Evolutionary conservation across 92 coral and sea anemone species (phyloP), one percentile per base, ranked within the genome.

Genomic region (Chrysogorgia sp.): DNA sequence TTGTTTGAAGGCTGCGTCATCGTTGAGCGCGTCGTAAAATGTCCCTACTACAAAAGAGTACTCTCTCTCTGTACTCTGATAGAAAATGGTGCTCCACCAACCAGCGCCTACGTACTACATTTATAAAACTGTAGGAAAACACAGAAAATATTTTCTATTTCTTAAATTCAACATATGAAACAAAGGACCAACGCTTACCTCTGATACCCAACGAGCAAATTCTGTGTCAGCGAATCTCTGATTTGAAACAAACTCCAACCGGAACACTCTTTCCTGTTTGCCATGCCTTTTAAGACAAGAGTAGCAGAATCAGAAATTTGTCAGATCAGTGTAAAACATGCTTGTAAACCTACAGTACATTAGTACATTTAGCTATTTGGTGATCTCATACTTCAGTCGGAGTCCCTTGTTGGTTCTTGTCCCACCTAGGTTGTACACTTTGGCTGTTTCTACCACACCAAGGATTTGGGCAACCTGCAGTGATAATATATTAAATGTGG

Each of bases 201-300:
- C 98, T 67, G 90, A 90, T 50, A 77, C 77, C 98, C 98, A 94
- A 49, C 98, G 69, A 21, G 34, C 50, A 81, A 94, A 94, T 78
- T 94, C 98, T 49, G 92, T 76, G 9, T 94, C 98, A 2, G 97
- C 82, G 43, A 94, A 89, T 79, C 92, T 78, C 34, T 94, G 98
- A 79, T 94, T 94, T 28, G 98, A 94, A n/a, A 94, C 98, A 89
- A 94, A 94, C 69, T 94, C 98, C 72, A 94, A 77, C 55, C 98
- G 81, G 31, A 91, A 94, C 13, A 94, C 97, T 57, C 98, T 89
- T 59, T 94, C 98, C 63, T 94, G 98, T 62, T 84, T 74, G 34
- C 98, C 98, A 81, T 94, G 98, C 61, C 98, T 94, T 41, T 22
- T 15, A 65, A 40, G 14, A 37, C 2, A 41, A 47, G 53, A 15